Evolutionary conservation across 2,888 invertebrate species (phyloP), one percentile per base, ranked within the genome.

Genomic region (Prionchulus punctatus): DNA sequence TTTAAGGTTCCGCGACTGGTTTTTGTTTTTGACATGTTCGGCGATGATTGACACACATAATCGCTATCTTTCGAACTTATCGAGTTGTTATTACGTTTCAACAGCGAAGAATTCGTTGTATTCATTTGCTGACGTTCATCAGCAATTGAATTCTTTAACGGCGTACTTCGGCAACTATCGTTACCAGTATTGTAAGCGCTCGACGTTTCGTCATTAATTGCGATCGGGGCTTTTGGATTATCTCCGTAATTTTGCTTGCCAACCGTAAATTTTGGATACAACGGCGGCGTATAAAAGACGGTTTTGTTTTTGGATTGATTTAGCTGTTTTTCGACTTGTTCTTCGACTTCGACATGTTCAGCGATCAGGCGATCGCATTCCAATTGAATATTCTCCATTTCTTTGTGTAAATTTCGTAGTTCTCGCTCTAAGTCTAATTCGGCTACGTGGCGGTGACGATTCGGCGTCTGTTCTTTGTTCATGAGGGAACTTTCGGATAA

Each of bases 151-250:
- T n/a, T n/a, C n/a, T n/a, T n/a, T n/a, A n/a, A n/a, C n/a, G n/a
- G n/a, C n/a, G n/a, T 80, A 65, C 82, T 82, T 62, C 82, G 79
- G 64, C 82, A 82, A n/a, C 82, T 82, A 56, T 82, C 83, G 1
- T 67, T 67, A 1, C 82, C 82, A 1, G 83, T 83, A 66, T 83
- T 84, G 69, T 83, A 83, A 51, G 83, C 83, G 70, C 81, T 81
- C 36, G 82, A 82, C 50, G 80, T 80, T 59, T 81, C 80, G 36
- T 7, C 18, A 36, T 36, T 36, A 12, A 12, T 36, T 18, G 36
- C 7, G 18, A 36, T 36, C 7, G 7, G 12, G 36, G 7, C 12
- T 36, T 36, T 36, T 36, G 36, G 12, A 18, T 7, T 12, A 36
- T 36, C 36, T 7, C 36, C 36, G n/a, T n/a, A n/a, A n/a, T n/a